Conservation (phyloP, 2,797 vertebrate species). For the Cetoscarus ocellatus region DNA sequence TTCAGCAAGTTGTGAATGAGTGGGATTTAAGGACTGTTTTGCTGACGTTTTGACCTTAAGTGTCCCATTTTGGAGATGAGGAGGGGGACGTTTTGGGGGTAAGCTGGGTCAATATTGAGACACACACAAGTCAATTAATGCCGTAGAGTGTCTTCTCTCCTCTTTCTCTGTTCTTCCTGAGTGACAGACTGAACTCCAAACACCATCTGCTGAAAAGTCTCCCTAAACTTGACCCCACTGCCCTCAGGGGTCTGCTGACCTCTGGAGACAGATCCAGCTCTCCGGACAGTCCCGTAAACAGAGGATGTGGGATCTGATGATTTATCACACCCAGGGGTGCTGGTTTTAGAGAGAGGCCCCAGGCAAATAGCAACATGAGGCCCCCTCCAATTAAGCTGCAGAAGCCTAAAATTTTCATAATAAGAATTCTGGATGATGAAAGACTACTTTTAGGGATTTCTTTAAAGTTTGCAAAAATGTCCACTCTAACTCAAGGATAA, state of each 20-base stretch:
- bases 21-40: slow-evolving; percentile 75
- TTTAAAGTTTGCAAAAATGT: too few relatives aligned
- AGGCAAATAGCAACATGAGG: too few relatives aligned
- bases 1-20: slow-evolving; percentile 74
- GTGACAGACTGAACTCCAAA: slow-evolving; percentile 75
- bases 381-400: too few relatives aligned
- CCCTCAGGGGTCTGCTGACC: slow-evolving; percentile 63
- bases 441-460: too few relatives aligned
- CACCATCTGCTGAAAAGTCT: slow-evolving; percentile 80
- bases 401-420: too few relatives aligned
- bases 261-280: slow-evolving; percentile 41
- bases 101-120: slow-evolving; percentile 68
- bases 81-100: slow-evolving; percentile 29
- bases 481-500: too few relatives aligned
- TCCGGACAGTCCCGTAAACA: slow-evolving; percentile 25
- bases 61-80: slow-evolving; percentile 69
- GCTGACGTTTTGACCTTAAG: slow-evolving; percentile 77
- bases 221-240: slow-evolving; percentile 81
- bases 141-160: slow-evolving; percentile 72
- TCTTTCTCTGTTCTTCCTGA: slow-evolving; percentile 67
- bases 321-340: slow-evolving; percentile 42
- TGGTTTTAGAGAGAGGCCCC: too few relatives aligned
- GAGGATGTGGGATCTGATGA: slow-evolving; percentile 41
- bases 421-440: too few relatives aligned
- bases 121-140: slow-evolving; percentile 71